A percentile compares a stretch with the other conserved stretches of the same genome.
These are phyloP conservation scores for Caenorhabditis virilis DNA, from an alignment of 2,888 invertebrate species.

Conservation along the genomic window DNA sequence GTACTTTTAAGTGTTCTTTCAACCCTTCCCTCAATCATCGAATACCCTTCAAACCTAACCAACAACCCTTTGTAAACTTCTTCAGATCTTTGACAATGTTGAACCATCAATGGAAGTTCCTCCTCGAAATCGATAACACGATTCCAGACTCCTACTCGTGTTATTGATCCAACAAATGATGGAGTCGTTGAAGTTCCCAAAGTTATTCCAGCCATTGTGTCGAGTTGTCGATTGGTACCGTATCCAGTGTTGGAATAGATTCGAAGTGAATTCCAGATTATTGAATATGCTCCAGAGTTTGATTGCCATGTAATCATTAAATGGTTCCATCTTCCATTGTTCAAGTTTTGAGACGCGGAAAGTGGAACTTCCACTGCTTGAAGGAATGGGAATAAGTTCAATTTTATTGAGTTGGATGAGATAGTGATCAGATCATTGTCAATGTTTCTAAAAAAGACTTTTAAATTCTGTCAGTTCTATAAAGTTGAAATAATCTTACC, in stretches of 20 bases:
- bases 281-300: constrained; percentile 81
- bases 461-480: no score
- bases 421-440: constrained; percentile 11
- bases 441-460: constrained; percentile 73
- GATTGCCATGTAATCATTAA: constrained; percentile 94
- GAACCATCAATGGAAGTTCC: constrained; percentile 63
- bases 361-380: constrained; percentile 47
- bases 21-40: constrained; percentile 73
- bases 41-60: constrained; percentile 91
- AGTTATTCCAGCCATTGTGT: constrained; percentile 71
- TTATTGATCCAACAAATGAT: constrained; percentile 78
- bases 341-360: constrained; percentile 73
- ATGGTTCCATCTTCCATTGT: constrained; percentile 91
- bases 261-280: constrained; percentile 93
- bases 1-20: constrained; percentile 76
- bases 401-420: constrained; percentile 13
- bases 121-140: constrained; percentile 83
- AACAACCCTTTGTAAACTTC: constrained; percentile 84
- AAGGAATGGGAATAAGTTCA: constrained; percentile 18
- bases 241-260: constrained; percentile 90
- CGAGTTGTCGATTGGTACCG: constrained; percentile 81
- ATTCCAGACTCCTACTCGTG: constrained; percentile 92
- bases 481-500: not conserved
- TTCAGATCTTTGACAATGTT: constrained; percentile 60
- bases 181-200: constrained; percentile 21